Percentiles rank a stretch among this genome's conserved stretches.
Conservation (phyloP, 2,888 invertebrate genomes). For the Lasioglossum lativentre region DNA sequence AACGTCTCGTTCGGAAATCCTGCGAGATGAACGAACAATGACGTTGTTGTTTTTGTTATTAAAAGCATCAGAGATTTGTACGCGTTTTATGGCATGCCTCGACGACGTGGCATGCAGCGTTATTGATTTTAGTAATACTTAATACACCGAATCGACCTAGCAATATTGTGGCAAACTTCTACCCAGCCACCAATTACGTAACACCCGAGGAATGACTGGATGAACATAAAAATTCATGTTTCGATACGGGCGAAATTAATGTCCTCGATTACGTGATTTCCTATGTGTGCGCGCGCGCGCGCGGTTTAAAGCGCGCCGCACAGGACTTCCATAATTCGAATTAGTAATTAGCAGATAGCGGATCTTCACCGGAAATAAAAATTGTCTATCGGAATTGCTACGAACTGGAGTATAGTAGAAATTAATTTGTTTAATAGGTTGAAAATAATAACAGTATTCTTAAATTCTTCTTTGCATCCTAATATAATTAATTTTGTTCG, state of each 20-base stretch:
- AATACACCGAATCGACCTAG: constrained; percentile 59
- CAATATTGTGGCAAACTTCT: constrained; percentile 66
- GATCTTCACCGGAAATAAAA: too few relatives aligned
- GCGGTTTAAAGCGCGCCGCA: too few relatives aligned
- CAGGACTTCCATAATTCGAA: background rate
- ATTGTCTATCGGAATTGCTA: background rate
- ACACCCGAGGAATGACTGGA: constrained; percentile 29
- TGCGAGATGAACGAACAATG: too few relatives aligned
- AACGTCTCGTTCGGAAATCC: too few relatives aligned
- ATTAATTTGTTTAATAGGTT: background rate
- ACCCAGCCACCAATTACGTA: constrained; percentile 58
- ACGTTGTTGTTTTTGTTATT: constrained; percentile 43
- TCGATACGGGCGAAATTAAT: background rate
- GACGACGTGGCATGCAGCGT: constrained; percentile 52
- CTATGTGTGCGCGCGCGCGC: background rate
- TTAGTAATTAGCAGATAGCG: background rate
- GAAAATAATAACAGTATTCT: too few relatives aligned
- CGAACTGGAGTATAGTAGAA: background rate
- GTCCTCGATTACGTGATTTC: background rate
- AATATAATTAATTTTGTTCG: background rate
- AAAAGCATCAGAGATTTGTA: constrained; percentile 39
- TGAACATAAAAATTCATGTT: background rate
- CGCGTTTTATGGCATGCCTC: constrained; percentile 33
- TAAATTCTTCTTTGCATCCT: too few relatives aligned
- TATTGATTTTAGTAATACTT: constrained; percentile 71